Base-by-base conservation (phyloP, 1,140 invertebrate genomes). In the Andrena cerasifolii region DNA sequence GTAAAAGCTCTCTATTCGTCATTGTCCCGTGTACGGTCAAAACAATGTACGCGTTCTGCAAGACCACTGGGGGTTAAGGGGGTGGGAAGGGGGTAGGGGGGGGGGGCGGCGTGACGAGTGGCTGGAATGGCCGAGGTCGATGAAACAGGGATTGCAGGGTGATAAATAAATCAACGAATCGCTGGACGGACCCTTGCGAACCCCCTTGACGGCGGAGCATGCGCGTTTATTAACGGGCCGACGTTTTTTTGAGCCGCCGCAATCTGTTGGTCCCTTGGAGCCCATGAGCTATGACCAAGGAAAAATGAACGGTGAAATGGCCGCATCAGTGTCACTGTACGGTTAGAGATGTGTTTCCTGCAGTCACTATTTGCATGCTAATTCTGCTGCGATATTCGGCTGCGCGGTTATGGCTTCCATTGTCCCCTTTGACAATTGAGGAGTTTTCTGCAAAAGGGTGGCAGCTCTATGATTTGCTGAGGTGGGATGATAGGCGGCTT, bases 1-100 rank as follows among this genome's bases (percentile, higher is more conserved):
- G 62, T 66, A 66, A 76, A 77, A 87, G 67, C 56, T 79, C 78
- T 84, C 85, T 86, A 87, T 86, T 87, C 83, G 85, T 87, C 82
- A 81, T 78, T 84, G 82, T 82, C 80, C 49, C 78, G 78, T 73
- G 65, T 75, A 79, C 67, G 62, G 72, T 73, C 71, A 71, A 66
- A 62, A 79, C 79, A 61, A 82, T 84, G 83, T 74, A 86, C 75
- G 78, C 75, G 80, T 82, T 83, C 78, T 72, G 76, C 68, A 75
- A 82, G 84, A 70, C 77, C 59, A 76, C 80, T 36, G 67, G 62
- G 72, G 80, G n/a, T n/a, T n/a, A n/a, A n/a, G n/a, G n/a, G n/a
- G n/a, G n/a, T n/a, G n/a, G n/a, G n/a, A n/a, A n/a, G n/a, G n/a
- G n/a, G n/a, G n/a, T n/a, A n/a, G n/a, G n/a, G n/a, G n/a, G n/a